A percentile compares a stretch with the other conserved stretches of the same genome.
These are phyloP conservation scores for Rhea pennata DNA, from an alignment of 2,113 vertebrate genomes.

Conservation along the genomic window DNA sequence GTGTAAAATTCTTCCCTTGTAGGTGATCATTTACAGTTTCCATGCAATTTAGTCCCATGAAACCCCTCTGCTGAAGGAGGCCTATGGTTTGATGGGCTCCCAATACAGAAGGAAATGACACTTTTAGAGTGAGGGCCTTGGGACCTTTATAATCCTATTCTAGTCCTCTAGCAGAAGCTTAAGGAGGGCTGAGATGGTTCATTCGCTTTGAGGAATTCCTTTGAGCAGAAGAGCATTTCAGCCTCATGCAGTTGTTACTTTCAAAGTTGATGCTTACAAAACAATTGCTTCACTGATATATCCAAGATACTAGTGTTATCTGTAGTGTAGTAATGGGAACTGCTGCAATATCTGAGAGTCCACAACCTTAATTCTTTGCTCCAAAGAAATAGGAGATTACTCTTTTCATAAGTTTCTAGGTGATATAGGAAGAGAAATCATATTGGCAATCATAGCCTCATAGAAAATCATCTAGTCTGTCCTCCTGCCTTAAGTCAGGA, in stretches of 20 bases:
- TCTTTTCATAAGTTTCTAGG: background rate
- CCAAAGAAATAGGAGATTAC: background rate
- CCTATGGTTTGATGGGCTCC: background rate
- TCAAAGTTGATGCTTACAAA: background rate
- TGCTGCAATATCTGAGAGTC: background rate
- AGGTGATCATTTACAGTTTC: background rate
- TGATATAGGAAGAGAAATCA: background rate
- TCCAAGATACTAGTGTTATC: background rate
- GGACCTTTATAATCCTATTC: background rate
- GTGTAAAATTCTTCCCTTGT: background rate
- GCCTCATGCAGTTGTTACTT: background rate
- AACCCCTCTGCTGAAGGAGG: background rate
- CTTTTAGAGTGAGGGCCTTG: background rate
- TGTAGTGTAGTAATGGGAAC: background rate
- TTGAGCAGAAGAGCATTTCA: background rate
- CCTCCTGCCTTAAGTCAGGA: background rate
- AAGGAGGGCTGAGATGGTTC: background rate
- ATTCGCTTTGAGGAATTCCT: background rate
- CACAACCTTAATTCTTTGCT: background rate
- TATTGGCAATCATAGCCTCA: background rate
- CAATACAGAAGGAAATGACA: background rate
- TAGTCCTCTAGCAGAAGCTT: background rate
- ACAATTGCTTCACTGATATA: background rate
- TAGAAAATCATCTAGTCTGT: background rate
- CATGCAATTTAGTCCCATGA: background rate